Percentiles rank a stretch among this genome's conserved stretches.
phyloP scores from a whole-genome alignment of 2,888 invertebrate species.

The Cremastobaeus sp. region DNA sequence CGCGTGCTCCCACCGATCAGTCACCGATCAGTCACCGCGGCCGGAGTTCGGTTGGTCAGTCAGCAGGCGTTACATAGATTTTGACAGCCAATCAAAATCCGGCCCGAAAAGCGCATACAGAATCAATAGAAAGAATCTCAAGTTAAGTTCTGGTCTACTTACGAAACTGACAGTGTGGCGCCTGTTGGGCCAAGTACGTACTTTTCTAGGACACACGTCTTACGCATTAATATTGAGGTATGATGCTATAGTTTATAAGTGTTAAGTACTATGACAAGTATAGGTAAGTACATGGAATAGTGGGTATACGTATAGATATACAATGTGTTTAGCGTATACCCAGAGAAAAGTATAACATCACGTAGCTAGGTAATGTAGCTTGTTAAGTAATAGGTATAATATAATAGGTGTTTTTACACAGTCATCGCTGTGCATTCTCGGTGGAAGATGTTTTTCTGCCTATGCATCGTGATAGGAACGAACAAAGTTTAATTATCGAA shows the following conservation, averaged over 20 bases:
- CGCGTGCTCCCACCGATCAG: conserved; percentile 13
- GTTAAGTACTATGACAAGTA: conserved; percentile 76
- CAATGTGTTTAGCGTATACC: conserved; percentile 74
- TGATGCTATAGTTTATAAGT: conserved; percentile 76
- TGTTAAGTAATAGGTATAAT: conserved; percentile 73
- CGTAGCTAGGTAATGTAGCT: conserved; percentile 74
- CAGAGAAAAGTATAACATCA: conserved; percentile 73
- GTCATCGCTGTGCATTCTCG: conserved; percentile 71
- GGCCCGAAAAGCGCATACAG: conserved; percentile 72
- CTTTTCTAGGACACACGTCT: conserved; percentile 78
- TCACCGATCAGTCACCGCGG: too few relatives aligned
- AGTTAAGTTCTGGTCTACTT: conserved; percentile 77
- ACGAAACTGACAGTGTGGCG: conserved; percentile 78
- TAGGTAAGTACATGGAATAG: conserved; percentile 69
- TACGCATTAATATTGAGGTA: conserved; percentile 77
- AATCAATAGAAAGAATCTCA: conserved; percentile 71
- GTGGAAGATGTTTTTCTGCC: conserved; percentile 66
- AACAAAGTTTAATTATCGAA: conserved; percentile 47
- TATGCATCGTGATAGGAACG: conserved; percentile 26
- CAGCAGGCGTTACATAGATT: conserved; percentile 44
- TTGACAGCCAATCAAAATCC: conserved; percentile 71
- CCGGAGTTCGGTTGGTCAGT: not conserved
- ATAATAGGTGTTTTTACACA: conserved; percentile 74
- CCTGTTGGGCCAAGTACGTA: conserved; percentile 77
- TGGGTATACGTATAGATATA: conserved; percentile 72